Base-by-base conservation (phyloP, 2,888 invertebrate genomes). In the Cabera pusaria region DNA sequence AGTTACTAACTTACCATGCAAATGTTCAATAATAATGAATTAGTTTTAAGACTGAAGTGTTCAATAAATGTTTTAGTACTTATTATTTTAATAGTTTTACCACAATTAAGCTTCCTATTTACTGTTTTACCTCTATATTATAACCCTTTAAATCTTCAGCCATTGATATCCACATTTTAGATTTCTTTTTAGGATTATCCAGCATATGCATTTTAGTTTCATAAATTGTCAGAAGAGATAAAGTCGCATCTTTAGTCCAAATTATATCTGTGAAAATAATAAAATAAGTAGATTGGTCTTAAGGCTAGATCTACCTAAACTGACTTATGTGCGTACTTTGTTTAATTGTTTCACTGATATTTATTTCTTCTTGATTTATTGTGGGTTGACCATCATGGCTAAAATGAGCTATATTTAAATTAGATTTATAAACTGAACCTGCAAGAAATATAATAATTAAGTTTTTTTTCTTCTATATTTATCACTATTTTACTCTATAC, bases 111-210 rank as follows among this genome's bases (percentile, higher is more conserved):
- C n/a, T n/a, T n/a, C n/a, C n/a, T n/a, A n/a, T n/a, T n/a, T 14
- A 3, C 14, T 14, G 2, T 3, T 4, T 7, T 62, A 76, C 77
- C 69, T 74, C 79, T 41, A 79, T 58, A 52, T 66, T 70, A 35
- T 76, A 56, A 9, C 71, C 52, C 52, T 75, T 78, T 21, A 80
- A 57, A 56, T 79, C 79, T 55, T 77, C 78, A 31, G 79, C 72
- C 49, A 80, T 79, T 48, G 76, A 71, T 14, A 63, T 55, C 79
- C 79, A 80, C 77, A 80, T 77, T 61, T 79, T 77, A 3, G 79
- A 74, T 62, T 79, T 80, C 59, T 77, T 79, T 61, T 80, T 80
- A 10, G 79, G 79, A 60, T 80, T 79, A 39, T 78, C 78, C 48
- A 78, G 50, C 68, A 77, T 71, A 28, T 74, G 73, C 54, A 80